A percentile compares a stretch with the other conserved stretches of the same genome.
Conservation (phyloP, 1,140 invertebrate species). For the Lepidotrigona ventralis region DNA sequence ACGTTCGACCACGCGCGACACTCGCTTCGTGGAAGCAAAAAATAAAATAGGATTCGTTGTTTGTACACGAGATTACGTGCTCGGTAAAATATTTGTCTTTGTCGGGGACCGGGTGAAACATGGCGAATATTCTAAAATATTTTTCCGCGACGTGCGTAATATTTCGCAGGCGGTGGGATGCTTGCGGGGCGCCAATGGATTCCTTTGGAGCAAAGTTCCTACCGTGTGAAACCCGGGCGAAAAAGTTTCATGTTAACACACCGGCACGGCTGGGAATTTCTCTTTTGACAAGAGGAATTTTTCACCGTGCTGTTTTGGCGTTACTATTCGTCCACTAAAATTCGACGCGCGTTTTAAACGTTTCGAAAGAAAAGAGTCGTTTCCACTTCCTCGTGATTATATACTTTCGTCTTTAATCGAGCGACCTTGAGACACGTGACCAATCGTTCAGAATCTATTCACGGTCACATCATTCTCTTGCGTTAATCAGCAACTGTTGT, state of each 20-base stretch:
- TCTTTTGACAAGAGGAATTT: not conserved
- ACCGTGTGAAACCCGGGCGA: not conserved
- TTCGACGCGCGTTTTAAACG: not conserved
- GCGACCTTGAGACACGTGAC: not conserved
- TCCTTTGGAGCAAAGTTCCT: not conserved
- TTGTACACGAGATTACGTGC: slow-evolving; percentile 8
- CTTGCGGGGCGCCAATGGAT: not conserved
- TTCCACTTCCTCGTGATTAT: no score
- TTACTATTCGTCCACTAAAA: no score
- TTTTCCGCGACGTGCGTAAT: slow-evolving; percentile 31
- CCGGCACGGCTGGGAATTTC: not conserved
- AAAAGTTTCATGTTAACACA: not conserved
- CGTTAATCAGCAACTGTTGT: not conserved
- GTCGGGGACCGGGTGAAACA: slow-evolving; percentile 3
- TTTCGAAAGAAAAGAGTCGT: not conserved
- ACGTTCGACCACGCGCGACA: slow-evolving; percentile 3
- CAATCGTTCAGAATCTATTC: not conserved
- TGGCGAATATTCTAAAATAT: slow-evolving; percentile 12
- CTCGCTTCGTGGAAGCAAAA: not conserved
- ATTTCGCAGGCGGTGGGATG: not conserved
- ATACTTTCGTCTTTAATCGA: not conserved
- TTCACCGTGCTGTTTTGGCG: no score
- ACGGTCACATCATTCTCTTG: not conserved
- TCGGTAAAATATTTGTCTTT: slow-evolving; percentile 40
- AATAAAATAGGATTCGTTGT: slow-evolving; percentile 31